phyloP scores from a whole-genome alignment of 2,888 invertebrate genomes.

The Germaria angustata region DNA sequence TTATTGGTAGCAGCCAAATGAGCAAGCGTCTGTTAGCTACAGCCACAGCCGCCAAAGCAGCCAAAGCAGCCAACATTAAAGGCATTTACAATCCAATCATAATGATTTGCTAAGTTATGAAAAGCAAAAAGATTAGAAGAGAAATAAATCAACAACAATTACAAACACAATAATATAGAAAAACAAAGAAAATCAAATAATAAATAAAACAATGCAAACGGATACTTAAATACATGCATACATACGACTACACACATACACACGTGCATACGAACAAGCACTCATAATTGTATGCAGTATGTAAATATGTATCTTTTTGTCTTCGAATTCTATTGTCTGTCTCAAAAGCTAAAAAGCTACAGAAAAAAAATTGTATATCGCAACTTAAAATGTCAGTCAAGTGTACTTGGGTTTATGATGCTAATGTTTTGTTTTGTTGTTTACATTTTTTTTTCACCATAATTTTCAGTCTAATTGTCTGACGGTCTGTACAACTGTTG shows the following conservation, averaged over 20 bases:
- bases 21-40: background rate
- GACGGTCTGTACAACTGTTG: constrained; percentile 3
- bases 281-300: background rate
- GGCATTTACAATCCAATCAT: constrained; percentile 46
- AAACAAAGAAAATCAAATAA: constrained; percentile 51
- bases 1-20: constrained; percentile 8
- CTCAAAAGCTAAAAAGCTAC: constrained; percentile 19
- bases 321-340: constrained; percentile 15
- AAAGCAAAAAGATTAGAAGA: background rate
- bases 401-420: constrained; percentile 62
- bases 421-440: constrained; percentile 46
- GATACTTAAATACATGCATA: constrained; percentile 23
- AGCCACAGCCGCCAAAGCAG: background rate
- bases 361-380: constrained; percentile 7
- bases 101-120: constrained; percentile 56
- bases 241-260: constrained; percentile 28
- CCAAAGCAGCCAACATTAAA: constrained; percentile 52
- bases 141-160: constrained; percentile 19
- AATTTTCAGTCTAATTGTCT: constrained; percentile 31
- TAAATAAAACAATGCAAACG: constrained; percentile 38
- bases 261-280: constrained; percentile 7
- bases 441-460: constrained; percentile 5
- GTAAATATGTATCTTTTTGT: background rate
- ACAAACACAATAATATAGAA: constrained; percentile 31
- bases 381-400: constrained; percentile 63